Evolutionary conservation across 2,888 invertebrate genomes (phyloP).

Genomic region (Lysandra bellargus): DNA sequence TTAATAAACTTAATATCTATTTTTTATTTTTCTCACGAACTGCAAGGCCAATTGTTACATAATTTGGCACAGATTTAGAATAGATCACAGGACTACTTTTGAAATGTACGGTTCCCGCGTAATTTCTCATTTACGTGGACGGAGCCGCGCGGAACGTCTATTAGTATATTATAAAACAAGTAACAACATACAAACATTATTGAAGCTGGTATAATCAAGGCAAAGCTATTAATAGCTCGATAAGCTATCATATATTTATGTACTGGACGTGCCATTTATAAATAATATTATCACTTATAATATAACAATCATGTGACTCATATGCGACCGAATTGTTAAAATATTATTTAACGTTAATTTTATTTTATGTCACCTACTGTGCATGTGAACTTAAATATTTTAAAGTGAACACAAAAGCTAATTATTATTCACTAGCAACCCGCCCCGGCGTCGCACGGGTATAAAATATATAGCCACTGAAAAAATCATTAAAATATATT

Average conservation of each 20-base stretch:
- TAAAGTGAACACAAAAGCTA: neutral
- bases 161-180: neutral
- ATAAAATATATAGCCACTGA: no score
- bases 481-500: no score
- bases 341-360: neutral
- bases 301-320: neutral
- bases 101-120: no score
- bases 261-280: slow-evolving; percentile 6
- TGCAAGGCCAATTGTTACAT: no score
- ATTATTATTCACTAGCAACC: no score
- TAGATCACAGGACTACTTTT: no score
- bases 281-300: slow-evolving; percentile 22
- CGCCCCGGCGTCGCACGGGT: no score
- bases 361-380: neutral
- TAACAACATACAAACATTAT: neutral
- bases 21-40: no score
- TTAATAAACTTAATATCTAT: no score
- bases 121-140: no score
- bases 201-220: neutral
- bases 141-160: no score
- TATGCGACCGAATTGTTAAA: neutral
- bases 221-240: neutral
- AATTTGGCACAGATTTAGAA: no score
- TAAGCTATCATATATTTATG: slow-evolving; percentile 3
- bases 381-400: neutral